These are phyloP conservation scores for Stegodyphus mimosarum DNA, from an alignment of 1,140 invertebrate genomes.

Conservation along the genomic window DNA sequence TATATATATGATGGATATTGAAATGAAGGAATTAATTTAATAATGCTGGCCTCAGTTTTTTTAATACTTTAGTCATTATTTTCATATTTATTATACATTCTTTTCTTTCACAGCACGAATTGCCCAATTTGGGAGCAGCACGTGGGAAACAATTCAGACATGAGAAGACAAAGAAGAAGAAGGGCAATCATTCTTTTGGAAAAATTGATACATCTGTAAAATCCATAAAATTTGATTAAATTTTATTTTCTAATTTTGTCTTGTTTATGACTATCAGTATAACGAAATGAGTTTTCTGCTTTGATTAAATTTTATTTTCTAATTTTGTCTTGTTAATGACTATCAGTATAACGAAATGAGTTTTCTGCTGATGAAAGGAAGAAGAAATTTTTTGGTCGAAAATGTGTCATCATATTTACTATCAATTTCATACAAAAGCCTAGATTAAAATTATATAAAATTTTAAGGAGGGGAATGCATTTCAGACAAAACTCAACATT, in stretches of 20 bases:
- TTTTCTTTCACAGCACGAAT: constrained; percentile 1
- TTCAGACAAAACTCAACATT: no score
- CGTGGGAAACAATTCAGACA: constrained; percentile 38
- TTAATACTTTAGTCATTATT: not conserved
- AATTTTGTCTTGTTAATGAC: no score
- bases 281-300: not conserved
- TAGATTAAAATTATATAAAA: no score
- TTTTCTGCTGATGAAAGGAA: no score
- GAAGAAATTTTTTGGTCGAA: no score
- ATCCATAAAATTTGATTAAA: constrained; percentile 39
- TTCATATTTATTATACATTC: not conserved
- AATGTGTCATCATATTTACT: no score
- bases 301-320: constrained; percentile 20
- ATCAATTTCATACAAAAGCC: no score
- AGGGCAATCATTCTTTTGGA: constrained; percentile 21
- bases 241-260: constrained; percentile 7
- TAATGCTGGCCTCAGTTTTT: not conserved
- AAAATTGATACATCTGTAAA: constrained; percentile 47
- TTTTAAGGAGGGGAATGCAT: no score
- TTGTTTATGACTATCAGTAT: no score
- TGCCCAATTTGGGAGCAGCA: constrained; percentile 6
- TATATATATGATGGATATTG: no score
- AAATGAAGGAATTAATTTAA: not conserved
- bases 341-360: no score
- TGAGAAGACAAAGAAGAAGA: constrained; percentile 50